Evolutionary conservation across 1,140 invertebrate species (phyloP).

Genomic region (Parasteatoda tepidariorum): DNA sequence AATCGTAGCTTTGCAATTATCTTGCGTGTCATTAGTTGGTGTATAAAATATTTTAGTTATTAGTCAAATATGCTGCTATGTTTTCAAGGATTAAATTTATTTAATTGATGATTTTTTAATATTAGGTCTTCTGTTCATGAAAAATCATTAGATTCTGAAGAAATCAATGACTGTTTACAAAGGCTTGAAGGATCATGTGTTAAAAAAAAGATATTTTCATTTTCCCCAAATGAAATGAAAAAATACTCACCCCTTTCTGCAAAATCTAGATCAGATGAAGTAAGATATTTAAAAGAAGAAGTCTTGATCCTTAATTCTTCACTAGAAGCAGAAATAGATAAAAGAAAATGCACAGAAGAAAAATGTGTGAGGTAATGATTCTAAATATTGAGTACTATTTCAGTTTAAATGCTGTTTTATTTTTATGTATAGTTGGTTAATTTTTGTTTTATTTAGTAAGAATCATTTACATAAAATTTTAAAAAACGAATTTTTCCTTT

Average conservation of each 20-base stretch:
- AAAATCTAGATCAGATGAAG: not conserved
- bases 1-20: too few relatives aligned
- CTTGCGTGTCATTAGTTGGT: too few relatives aligned
- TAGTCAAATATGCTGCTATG: too few relatives aligned
- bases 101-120: too few relatives aligned
- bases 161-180: not conserved
- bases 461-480: too few relatives aligned
- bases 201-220: not conserved
- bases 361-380: not conserved
- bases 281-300: not conserved
- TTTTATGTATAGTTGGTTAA: too few relatives aligned
- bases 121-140: not conserved
- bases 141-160: not conserved
- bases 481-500: too few relatives aligned
- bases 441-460: too few relatives aligned
- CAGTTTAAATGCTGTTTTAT: too few relatives aligned
- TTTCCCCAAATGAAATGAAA: not conserved
- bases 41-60: too few relatives aligned
- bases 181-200: not conserved
- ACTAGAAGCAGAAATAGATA: not conserved
- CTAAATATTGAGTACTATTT: not conserved
- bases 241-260: not conserved
- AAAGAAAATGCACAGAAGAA: not conserved
- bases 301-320: not conserved
- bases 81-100: too few relatives aligned